phyloP scores from a whole-genome alignment of 2,113 vertebrate species.

The Perccottus glenii region DNA sequence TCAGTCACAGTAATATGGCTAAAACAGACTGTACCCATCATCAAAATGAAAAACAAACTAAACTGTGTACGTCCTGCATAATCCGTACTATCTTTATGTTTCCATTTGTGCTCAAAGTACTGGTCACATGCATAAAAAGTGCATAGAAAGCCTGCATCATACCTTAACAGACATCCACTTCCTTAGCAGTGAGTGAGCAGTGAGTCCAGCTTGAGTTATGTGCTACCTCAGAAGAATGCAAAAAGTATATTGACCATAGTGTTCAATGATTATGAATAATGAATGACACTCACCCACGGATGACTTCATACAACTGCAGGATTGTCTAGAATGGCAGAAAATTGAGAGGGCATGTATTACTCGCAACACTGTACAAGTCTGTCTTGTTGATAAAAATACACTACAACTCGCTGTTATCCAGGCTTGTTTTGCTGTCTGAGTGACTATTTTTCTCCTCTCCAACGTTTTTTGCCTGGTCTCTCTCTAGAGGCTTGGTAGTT shows the following conservation, averaged over 20 bases:
- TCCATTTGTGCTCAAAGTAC: too few relatives aligned
- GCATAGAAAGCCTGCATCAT: neutral
- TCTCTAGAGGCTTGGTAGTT: slow-evolving; percentile 18
- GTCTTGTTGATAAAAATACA: neutral
- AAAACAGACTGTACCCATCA: too few relatives aligned
- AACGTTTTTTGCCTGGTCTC: slow-evolving; percentile 4
- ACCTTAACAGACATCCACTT: neutral
- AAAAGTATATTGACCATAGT: neutral
- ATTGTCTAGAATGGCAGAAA: neutral
- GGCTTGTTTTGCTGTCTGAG: slow-evolving; percentile 13
- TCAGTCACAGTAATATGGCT: too few relatives aligned
- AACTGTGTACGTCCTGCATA: neutral
- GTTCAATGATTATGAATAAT: slow-evolving; percentile 22
- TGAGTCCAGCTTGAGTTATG: slow-evolving; percentile 7
- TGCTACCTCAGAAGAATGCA: slow-evolving; percentile 12
- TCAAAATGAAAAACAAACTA: neutral
- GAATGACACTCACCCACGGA: slow-evolving; percentile 41
- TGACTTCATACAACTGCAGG: slow-evolving; percentile 3
- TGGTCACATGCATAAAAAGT: neutral
- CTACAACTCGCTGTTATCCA: neutral
- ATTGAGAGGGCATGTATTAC: slow-evolving; percentile 1
- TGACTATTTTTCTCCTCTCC: slow-evolving; percentile 22
- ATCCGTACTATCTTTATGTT: too few relatives aligned
- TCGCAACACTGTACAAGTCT: neutral
- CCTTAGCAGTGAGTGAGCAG: neutral